Conservation (phyloP, 2,113 vertebrate genomes). For the Physeter macrocephalus region DNA sequence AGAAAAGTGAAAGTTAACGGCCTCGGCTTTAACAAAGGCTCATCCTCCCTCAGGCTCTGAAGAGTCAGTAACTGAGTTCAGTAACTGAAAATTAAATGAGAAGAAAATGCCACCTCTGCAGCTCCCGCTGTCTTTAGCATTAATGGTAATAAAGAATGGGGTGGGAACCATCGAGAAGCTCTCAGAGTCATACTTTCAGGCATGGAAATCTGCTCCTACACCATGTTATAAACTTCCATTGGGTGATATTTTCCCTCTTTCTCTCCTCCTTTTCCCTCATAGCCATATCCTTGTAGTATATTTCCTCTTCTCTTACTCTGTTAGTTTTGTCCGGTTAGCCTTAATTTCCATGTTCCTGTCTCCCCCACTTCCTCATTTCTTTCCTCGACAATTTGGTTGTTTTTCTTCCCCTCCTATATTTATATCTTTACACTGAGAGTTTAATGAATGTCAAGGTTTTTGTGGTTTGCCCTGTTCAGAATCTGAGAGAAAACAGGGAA, state of each 20-base stretch:
- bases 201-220: background rate
- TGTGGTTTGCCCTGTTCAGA: background rate
- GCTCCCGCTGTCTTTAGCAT: conserved; percentile 49
- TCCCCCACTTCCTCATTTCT: background rate
- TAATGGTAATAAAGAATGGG: background rate
- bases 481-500: background rate
- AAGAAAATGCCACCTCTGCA: conserved; percentile 68
- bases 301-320: background rate
- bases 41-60: conserved; percentile 65
- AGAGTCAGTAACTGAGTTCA: conserved; percentile 70
- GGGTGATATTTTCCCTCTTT: background rate
- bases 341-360: background rate
- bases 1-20: conserved; percentile 62
- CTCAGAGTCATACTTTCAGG: background rate
- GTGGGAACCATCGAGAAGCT: background rate
- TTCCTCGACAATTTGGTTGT: background rate
- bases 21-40: conserved; percentile 60
- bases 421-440: background rate
- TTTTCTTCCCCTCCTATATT: background rate
- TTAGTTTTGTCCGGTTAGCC: background rate
- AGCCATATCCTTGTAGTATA: background rate
- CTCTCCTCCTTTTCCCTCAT: background rate
- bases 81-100: conserved; percentile 73
- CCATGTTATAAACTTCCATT: background rate
- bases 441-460: conserved; percentile 10